These are phyloP conservation scores for Dunckerocampus dactyliophorus DNA, from an alignment of 2,113 vertebrate species.

Conservation along the genomic window DNA sequence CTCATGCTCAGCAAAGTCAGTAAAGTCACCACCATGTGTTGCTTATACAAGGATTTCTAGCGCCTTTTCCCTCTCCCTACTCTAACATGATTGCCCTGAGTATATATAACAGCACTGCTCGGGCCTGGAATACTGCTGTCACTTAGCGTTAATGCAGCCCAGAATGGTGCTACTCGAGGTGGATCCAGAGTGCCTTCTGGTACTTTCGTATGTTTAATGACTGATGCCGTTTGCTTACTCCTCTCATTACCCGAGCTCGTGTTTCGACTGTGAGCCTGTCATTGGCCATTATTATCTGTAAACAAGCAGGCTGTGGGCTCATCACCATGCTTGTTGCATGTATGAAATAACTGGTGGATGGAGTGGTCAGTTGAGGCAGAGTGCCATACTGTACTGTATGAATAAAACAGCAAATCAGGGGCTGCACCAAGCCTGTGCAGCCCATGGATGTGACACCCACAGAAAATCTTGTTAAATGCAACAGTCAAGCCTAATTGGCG, in stretches of 20 bases:
- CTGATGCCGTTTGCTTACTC: constrained; percentile 60
- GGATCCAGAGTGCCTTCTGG: constrained; percentile 50
- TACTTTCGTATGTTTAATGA: constrained; percentile 59
- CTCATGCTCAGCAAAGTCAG: not conserved
- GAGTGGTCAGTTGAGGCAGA: not conserved
- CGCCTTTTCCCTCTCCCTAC: constrained; percentile 3
- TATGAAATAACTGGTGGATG: constrained; percentile 40
- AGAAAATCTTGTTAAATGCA: too few species aligned
- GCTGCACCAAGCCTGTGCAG: not conserved
- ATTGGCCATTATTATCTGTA: constrained; percentile 57
- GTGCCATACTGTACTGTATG: not conserved
- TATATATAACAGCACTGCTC: constrained; percentile 39
- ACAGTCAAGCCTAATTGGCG: too few species aligned
- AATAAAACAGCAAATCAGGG: not conserved
- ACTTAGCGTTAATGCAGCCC: constrained; percentile 50
- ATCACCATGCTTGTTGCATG: constrained; percentile 44
- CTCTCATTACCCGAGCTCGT: constrained; percentile 60
- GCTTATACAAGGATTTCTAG: constrained; percentile 1
- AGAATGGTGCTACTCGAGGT: constrained; percentile 37
- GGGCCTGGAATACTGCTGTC: constrained; percentile 49
- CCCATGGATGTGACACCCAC: not conserved
- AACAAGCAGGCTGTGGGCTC: constrained; percentile 50
- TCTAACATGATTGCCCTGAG: constrained; percentile 23
- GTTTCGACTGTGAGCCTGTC: constrained; percentile 56
- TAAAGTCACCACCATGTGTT: not conserved